phyloP scores from a whole-genome alignment of 2,797 vertebrate species.

The Liparis tanakae region DNA sequence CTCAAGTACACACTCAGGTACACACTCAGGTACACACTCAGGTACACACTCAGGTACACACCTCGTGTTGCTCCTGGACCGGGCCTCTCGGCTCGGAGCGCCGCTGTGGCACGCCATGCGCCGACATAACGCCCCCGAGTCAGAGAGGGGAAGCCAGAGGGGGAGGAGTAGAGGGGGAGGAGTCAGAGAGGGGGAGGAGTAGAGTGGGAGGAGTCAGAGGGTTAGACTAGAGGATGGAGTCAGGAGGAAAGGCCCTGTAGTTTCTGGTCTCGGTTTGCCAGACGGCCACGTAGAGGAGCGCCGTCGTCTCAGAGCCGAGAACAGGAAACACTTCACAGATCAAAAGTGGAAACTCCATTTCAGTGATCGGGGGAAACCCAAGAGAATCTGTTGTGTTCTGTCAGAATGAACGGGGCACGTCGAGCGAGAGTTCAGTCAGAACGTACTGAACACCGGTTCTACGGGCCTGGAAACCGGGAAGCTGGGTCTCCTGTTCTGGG shows the following conservation, averaged over 20 bases:
- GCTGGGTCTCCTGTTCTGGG: constrained; percentile 23
- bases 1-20: constrained; percentile 23
- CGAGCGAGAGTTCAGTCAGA: too few relatives aligned
- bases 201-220: constrained; percentile 48
- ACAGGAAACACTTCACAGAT: constrained; percentile 51
- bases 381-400: constrained; percentile 12
- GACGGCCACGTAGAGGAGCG: too few relatives aligned
- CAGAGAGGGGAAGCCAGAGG: constrained; percentile 51
- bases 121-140: constrained; percentile 64
- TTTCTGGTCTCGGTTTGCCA: constrained; percentile 43
- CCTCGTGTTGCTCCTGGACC: constrained; percentile 64
- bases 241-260: constrained; percentile 46
- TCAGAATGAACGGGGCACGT: constrained; percentile 29
- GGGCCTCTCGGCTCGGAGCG: constrained; percentile 45
- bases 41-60: constrained; percentile 42
- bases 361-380: constrained; percentile 48
- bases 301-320: too few relatives aligned
- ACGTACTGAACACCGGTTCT: constrained; percentile 49
- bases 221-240: constrained; percentile 38
- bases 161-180: constrained; percentile 43
- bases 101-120: constrained; percentile 70
- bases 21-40: constrained; percentile 33
- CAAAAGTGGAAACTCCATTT: constrained; percentile 46
- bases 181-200: constrained; percentile 55
- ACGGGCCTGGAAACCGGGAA: constrained; percentile 44